Conservation (phyloP, 2,797 vertebrate genomes). For the Philypnodon macrostomus region DNA sequence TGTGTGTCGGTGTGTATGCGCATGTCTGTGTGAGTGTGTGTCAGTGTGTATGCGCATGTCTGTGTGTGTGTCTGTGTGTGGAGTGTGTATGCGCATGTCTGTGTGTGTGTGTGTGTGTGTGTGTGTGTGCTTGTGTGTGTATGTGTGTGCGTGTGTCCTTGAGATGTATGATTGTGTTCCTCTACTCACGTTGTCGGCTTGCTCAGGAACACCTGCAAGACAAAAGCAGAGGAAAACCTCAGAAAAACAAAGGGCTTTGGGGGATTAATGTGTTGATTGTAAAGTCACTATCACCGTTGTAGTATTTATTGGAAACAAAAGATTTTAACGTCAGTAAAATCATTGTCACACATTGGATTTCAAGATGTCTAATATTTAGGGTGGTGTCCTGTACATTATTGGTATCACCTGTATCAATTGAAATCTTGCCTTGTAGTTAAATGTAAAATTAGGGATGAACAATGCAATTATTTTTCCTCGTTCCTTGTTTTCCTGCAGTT, state of each 20-base stretch:
- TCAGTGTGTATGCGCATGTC: constrained; percentile 8
- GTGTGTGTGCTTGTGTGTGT: background rate
- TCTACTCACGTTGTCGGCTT: constrained; percentile 65
- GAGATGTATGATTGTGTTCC: constrained; percentile 20
- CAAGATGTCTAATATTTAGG: no score
- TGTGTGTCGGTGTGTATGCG: no score
- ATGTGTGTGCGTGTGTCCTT: constrained; percentile 13
- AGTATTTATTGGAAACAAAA: constrained; percentile 25
- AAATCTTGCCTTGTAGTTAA: no score
- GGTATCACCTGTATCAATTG: no score
- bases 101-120: no score
- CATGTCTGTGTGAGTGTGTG: constrained; percentile 18
- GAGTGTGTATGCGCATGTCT: no score
- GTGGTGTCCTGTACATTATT: no score
- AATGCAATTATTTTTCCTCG: no score
- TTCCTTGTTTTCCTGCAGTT: no score
- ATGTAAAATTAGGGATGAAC: no score
- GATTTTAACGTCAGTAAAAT: constrained; percentile 1
- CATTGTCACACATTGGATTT: no score
- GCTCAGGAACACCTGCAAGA: constrained; percentile 65
- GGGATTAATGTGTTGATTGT: constrained; percentile 24
- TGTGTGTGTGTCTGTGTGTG: constrained; percentile 19
- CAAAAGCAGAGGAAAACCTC: constrained; percentile 47
- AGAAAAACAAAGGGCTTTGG: constrained; percentile 38
- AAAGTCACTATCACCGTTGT: constrained; percentile 11